Percentiles rank a stretch among this genome's conserved stretches.
phyloP scores from a whole-genome alignment of 2,888 invertebrate genomes.

The Metellina segmentata region DNA sequence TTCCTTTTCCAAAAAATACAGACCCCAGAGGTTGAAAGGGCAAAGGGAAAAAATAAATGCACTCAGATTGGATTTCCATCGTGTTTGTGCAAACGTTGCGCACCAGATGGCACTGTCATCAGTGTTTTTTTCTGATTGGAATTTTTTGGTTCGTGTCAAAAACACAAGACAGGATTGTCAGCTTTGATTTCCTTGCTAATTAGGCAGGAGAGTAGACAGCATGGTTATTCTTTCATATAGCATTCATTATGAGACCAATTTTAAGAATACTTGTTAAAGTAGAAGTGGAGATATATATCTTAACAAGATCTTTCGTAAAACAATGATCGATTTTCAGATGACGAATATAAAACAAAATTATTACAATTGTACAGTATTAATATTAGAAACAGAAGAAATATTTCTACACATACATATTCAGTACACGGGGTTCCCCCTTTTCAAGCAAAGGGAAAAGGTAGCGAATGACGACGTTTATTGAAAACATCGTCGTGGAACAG shows the following conservation, averaged over 20 bases:
- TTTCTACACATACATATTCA: too few species aligned
- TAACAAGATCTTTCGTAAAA: too few species aligned
- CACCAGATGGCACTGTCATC: slow-evolving; percentile 33
- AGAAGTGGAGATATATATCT: not conserved
- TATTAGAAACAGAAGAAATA: too few species aligned
- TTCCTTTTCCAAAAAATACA: slow-evolving; percentile 2
- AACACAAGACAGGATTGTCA: slow-evolving; percentile 6
- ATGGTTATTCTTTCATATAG: not conserved
- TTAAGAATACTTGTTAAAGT: not conserved
- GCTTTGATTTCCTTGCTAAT: not conserved
- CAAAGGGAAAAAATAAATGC: not conserved
- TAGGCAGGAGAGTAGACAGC: not conserved
- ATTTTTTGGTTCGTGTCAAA: not conserved
- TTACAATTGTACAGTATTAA: too few species aligned
- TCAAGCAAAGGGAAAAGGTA: too few species aligned
- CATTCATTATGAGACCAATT: not conserved
- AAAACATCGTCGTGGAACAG: too few species aligned
- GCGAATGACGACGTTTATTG: too few species aligned
- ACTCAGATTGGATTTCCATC: not conserved
- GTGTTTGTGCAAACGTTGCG: not conserved
- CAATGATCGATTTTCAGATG: too few species aligned
- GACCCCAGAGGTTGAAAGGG: not conserved
- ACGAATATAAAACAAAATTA: too few species aligned
- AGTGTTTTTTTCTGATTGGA: not conserved
- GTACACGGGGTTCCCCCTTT: too few species aligned